Evolutionary conservation across 2,888 invertebrate species (phyloP).

Genomic region (Diarsia mendica): DNA sequence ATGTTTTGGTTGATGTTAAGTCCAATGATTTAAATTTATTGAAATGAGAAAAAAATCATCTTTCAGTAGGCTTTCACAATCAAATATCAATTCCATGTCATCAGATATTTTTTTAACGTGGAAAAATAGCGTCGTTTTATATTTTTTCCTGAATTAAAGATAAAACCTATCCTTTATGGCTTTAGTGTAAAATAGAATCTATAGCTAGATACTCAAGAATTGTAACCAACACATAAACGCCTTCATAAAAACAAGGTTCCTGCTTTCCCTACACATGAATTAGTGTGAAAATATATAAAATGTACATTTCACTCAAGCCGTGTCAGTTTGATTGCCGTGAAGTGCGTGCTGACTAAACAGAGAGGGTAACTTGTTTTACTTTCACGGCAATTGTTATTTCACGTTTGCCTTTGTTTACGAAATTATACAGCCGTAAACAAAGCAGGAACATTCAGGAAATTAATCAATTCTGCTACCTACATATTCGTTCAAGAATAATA

Average conservation of each 20-base stretch:
- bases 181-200: neutral
- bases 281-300: constrained; percentile 56
- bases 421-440: constrained; percentile 71
- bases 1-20: neutral
- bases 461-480: constrained; percentile 67
- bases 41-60: too few species aligned
- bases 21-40: too few species aligned
- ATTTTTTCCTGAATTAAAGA: too few species aligned
- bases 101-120: neutral
- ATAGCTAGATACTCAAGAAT: neutral
- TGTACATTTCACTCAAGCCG: constrained; percentile 58
- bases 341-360: constrained; percentile 74
- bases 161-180: too few species aligned
- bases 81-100: neutral
- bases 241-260: neutral
- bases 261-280: constrained; percentile 30
- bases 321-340: constrained; percentile 70
- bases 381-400: constrained; percentile 68
- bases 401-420: constrained; percentile 73
- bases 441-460: constrained; percentile 67
- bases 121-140: too few species aligned
- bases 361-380: constrained; percentile 72
- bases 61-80: too few species aligned
- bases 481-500: constrained; percentile 1
- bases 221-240: neutral